Conservation (phyloP, 2,888 invertebrate genomes). For the Mimas tiliae region DNA sequence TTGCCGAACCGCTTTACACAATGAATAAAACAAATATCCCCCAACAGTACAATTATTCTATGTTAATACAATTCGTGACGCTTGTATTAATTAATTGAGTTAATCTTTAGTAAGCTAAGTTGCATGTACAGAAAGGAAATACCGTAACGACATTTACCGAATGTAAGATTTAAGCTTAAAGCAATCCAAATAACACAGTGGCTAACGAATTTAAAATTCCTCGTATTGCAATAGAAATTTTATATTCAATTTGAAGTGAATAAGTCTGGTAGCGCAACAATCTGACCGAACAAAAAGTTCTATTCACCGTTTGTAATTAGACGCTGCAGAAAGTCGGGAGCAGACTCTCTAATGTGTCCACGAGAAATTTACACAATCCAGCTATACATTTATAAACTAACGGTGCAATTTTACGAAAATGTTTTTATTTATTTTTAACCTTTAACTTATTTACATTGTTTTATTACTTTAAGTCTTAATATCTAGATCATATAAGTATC, state of each 20-base stretch:
- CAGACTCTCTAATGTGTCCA: constrained; percentile 48
- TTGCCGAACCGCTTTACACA: constrained; percentile 40
- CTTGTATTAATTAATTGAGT: background rate
- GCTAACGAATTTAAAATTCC: constrained; percentile 46
- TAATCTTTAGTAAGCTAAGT: background rate
- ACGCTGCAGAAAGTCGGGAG: constrained; percentile 55
- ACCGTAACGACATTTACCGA: constrained; percentile 4
- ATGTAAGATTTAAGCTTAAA: constrained; percentile 33
- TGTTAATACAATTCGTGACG: constrained; percentile 21
- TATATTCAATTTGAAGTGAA: constrained; percentile 73
- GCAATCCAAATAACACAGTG: constrained; percentile 39
- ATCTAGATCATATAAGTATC: background rate
- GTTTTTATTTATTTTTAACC: constrained; percentile 17
- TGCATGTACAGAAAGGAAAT: background rate
- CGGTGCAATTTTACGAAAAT: constrained; percentile 13
- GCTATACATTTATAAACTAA: constrained; percentile 36
- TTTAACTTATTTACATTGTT: constrained; percentile 7
- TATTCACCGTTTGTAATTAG: constrained; percentile 76
- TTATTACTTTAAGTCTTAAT: constrained; percentile 1
- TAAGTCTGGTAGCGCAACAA: constrained; percentile 70
- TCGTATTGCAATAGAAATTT: constrained; percentile 55
- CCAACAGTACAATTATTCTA: background rate
- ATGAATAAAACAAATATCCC: constrained; percentile 14
- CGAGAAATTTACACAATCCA: constrained; percentile 45
- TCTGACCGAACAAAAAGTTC: constrained; percentile 71